Base-by-base conservation (phyloP, 2,113 vertebrate species). In the Conger conger region DNA sequence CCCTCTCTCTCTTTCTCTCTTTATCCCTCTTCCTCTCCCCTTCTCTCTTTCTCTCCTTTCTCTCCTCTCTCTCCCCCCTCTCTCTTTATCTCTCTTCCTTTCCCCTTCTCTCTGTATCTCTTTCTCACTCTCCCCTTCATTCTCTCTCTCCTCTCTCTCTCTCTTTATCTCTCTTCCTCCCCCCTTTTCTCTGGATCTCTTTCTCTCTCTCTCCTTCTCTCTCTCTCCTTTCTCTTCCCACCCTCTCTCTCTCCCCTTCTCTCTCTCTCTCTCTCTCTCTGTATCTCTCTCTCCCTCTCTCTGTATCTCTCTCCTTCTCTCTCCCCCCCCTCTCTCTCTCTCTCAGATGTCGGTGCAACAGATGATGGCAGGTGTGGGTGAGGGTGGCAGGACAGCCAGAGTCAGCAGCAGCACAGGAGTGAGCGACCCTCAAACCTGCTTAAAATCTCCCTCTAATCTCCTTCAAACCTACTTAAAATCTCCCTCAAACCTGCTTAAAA, bases 391-490 rank as follows among this genome's bases (percentile, higher is more conserved):
- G 81, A 95, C 94, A 40, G 90, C 94, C 73, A 89, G 96, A 82
- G 94, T 96, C 85, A 93, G 93, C 78, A 95, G 95, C 68, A 95
- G 93, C 90, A 93, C 93, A 3, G 95, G 95, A 88, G 96, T 96
- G 88, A 92, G 93, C 81, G 27, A 54, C 42, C 4, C 17, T 20
- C 13, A n/a, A n/a, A n/a, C n/a, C n/a, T n/a, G n/a, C n/a, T n/a
- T n/a, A n/a, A n/a, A n/a, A n/a, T n/a, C n/a, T n/a, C n/a, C n/a
- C 78, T 80, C 36, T 16, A 42, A 42, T 42, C 40, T 42, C 4
- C 40, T 42, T 9, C 45, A 13, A 50, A 50, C 45, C 11, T 5
- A 42, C 9, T 42, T 13, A 50, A 8, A 50, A 13, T 13, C 45
- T 11, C 40, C 4, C 40, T 6, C 40, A 42, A 4, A 42, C 40